Evolutionary conservation across 1,140 invertebrate genomes (phyloP).

Genomic region (Pseudomyrmex cubaensis): DNA sequence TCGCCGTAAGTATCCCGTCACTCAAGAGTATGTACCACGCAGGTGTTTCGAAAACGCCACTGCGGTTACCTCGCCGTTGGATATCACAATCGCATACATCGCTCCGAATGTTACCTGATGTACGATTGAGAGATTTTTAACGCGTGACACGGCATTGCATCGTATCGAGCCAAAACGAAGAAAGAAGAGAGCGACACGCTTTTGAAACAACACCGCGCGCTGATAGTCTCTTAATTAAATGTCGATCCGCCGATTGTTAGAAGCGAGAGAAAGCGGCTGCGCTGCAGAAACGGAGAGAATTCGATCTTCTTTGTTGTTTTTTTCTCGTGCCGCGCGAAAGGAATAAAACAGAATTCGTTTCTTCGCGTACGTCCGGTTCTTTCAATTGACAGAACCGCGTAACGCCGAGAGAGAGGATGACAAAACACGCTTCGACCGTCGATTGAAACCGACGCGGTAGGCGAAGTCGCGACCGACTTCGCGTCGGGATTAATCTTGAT

Average conservation of each 20-base stretch:
- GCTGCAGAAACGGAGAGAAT: not conserved
- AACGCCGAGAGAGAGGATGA: not conserved
- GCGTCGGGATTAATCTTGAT: slow-evolving; percentile 69
- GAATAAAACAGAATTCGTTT: not conserved
- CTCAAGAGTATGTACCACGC: not conserved
- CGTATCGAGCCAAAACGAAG: no score
- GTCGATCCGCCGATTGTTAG: not conserved
- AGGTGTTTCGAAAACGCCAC: slow-evolving; percentile 22
- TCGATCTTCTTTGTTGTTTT: not conserved
- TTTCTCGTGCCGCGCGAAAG: not conserved
- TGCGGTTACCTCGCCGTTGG: not conserved
- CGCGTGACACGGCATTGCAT: not conserved
- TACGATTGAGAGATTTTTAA: slow-evolving; percentile 17
- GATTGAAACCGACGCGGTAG: not conserved
- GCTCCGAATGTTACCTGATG: slow-evolving; percentile 17
- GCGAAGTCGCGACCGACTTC: slow-evolving; percentile 52
- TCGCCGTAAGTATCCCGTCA: not conserved
- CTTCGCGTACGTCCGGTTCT: slow-evolving; percentile 16
- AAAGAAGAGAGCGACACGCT: not conserved
- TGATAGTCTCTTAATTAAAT: not conserved
- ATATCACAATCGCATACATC: slow-evolving; percentile 7
- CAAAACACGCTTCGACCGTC: slow-evolving; percentile 22
- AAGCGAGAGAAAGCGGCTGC: not conserved
- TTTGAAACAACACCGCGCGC: not conserved
- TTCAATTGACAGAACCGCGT: slow-evolving; percentile 19